phyloP scores from a whole-genome alignment of 1,140 invertebrate genomes.

The Brachionus plicatilis region DNA sequence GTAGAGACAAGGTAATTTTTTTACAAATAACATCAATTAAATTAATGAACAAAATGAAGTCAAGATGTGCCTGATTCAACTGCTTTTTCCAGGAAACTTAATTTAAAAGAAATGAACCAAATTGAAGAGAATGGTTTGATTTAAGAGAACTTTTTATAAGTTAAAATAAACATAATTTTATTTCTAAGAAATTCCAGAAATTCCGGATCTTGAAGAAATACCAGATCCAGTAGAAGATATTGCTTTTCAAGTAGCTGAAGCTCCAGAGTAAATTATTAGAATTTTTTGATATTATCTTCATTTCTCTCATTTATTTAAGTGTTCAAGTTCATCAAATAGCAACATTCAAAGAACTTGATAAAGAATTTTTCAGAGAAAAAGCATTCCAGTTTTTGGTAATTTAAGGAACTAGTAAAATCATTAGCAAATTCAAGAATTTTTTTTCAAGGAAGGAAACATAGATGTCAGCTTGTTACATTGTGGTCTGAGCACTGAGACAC shows the following conservation, averaged over 20 bases:
- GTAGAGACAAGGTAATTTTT: background rate
- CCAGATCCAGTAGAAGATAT: background rate
- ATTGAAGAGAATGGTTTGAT: background rate
- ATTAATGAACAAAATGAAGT: background rate
- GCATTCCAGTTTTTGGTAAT: slow-evolving; percentile 38
- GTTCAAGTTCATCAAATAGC: slow-evolving; percentile 36
- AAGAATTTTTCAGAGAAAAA: slow-evolving; percentile 35
- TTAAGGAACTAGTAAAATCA: background rate
- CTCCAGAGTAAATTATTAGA: slow-evolving; percentile 2
- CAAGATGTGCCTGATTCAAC: background rate
- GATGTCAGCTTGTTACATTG: slow-evolving; percentile 37
- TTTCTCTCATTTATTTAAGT: background rate
- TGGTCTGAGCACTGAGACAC: slow-evolving; percentile 21
- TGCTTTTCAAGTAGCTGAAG: slow-evolving; percentile 36
- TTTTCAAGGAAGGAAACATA: slow-evolving; percentile 39
- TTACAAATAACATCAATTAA: background rate
- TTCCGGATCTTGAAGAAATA: slow-evolving; percentile 25
- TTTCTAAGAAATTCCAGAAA: slow-evolving; percentile 29
- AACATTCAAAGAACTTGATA: slow-evolving; percentile 35
- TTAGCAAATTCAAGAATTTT: background rate
- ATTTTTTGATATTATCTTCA: background rate
- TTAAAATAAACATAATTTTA: background rate
- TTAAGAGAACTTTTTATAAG: too few relatives aligned
- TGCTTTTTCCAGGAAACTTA: background rate
- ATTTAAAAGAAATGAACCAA: slow-evolving; percentile 24